A percentile compares a stretch with the other conserved stretches of the same genome.
Evolutionary conservation across 1,140 invertebrate genomes (phyloP).

Genomic region (Nymphalis io): DNA sequence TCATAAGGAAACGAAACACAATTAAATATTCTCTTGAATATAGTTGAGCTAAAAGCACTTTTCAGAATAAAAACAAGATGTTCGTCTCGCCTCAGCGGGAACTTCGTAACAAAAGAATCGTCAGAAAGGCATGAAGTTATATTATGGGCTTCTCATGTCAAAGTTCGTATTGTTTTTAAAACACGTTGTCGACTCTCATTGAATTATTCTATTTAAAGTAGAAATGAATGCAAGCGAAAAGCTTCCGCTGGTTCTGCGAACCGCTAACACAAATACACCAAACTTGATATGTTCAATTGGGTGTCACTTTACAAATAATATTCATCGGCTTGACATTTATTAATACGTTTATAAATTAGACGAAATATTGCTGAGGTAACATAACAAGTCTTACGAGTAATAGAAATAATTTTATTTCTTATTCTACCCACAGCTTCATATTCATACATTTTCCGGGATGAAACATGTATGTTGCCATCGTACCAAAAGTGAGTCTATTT

Average conservation of each 20-base stretch:
- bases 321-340: neutral
- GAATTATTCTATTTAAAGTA: slow-evolving; percentile 25
- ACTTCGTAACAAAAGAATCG: slow-evolving; percentile 42
- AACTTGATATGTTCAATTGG: neutral
- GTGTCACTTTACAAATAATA: neutral
- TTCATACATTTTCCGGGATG: too few relatives aligned
- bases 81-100: slow-evolving; percentile 25
- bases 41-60: slow-evolving; percentile 29
- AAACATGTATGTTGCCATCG: too few relatives aligned
- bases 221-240: slow-evolving; percentile 21
- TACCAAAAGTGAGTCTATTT: too few relatives aligned
- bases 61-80: slow-evolving; percentile 43
- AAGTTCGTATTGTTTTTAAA: slow-evolving; percentile 40
- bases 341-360: neutral
- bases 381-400: too few relatives aligned
- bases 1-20: slow-evolving; percentile 18
- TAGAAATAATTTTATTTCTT: too few relatives aligned
- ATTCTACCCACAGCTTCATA: too few relatives aligned
- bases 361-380: neutral
- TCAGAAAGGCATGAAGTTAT: slow-evolving; percentile 31
- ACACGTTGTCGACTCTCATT: slow-evolving; percentile 17
- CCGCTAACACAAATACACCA: neutral
- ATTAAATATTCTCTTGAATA: slow-evolving; percentile 29
- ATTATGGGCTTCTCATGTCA: slow-evolving; percentile 43
- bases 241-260: neutral